phyloP scores from a whole-genome alignment of 2,888 invertebrate species.

The Xylota sylvarum region DNA sequence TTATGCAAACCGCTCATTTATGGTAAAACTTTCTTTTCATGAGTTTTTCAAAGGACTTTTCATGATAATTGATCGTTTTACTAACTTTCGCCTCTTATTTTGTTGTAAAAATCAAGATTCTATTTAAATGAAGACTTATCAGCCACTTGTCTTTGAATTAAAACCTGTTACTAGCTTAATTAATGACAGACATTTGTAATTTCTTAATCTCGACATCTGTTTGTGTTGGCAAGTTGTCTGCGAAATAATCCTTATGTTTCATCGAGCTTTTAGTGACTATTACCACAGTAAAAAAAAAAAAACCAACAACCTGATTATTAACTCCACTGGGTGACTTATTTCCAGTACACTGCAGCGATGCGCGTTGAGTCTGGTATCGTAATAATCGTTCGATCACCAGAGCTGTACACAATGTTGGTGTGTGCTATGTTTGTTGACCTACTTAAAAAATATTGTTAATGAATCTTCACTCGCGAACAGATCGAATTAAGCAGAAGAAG shows the following conservation, averaged over 20 bases:
- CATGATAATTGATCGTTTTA: constrained; percentile 8
- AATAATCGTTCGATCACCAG: constrained; percentile 40
- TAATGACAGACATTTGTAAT: constrained; percentile 41
- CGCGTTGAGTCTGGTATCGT: constrained; percentile 43
- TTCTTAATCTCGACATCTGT: constrained; percentile 43
- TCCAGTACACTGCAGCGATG: constrained; percentile 38
- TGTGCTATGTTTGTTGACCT: constrained; percentile 49
- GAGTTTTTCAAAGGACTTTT: constrained; percentile 40
- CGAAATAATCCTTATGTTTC: constrained; percentile 25
- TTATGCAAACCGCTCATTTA: constrained; percentile 40
- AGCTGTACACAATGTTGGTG: constrained; percentile 13
- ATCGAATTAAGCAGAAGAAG: constrained; percentile 61
- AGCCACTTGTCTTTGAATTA: neutral
- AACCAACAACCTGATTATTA: constrained; percentile 33
- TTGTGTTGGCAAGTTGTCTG: constrained; percentile 11
- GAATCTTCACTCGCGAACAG: constrained; percentile 57
- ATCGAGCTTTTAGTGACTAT: constrained; percentile 20
- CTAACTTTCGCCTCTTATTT: constrained; percentile 45
- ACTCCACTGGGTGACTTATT: constrained; percentile 8
- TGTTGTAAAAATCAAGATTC: constrained; percentile 10
- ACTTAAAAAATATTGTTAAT: constrained; percentile 66
- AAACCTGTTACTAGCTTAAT: constrained; percentile 29
- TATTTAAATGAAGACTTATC: constrained; percentile 10
- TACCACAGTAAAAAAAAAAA: constrained; percentile 10
- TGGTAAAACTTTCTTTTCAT: constrained; percentile 40